phyloP scores from a whole-genome alignment of 1,140 invertebrate species.

The Pseudomyrmex cubaensis region DNA sequence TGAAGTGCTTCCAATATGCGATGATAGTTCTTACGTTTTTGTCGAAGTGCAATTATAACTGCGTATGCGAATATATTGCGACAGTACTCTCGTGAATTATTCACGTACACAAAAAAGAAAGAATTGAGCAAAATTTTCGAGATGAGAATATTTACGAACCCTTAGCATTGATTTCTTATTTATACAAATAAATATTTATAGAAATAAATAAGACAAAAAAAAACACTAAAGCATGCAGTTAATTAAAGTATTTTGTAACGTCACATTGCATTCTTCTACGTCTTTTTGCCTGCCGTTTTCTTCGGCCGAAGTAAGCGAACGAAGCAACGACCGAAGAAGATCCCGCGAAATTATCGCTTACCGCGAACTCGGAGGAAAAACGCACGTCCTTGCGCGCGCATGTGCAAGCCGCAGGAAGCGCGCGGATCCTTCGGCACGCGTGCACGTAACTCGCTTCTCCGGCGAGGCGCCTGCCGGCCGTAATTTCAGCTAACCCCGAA shows the following conservation, averaged over 20 bases:
- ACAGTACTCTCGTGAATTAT: conserved; percentile 45
- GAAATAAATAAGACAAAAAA: background rate
- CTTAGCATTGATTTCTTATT: conserved; percentile 22
- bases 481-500: conserved; percentile 75
- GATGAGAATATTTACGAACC: conserved; percentile 17
- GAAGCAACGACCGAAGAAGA: background rate
- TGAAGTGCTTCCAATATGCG: conserved; percentile 18
- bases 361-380: conserved; percentile 14
- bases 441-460: conserved; percentile 65
- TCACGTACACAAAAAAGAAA: conserved; percentile 31
- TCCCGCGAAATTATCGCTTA: conserved; percentile 15
- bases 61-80: conserved; percentile 10
- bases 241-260: conserved; percentile 11
- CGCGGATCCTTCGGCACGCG: conserved; percentile 69
- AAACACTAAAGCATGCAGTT: background rate
- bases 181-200: background rate
- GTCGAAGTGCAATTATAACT: conserved; percentile 37
- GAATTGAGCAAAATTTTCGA: conserved; percentile 21
- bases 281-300: background rate
- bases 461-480: conserved; percentile 65
- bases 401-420: conserved; percentile 34
- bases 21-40: conserved; percentile 1
- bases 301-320: background rate
- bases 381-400: conserved; percentile 46
- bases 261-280: background rate